phyloP scores from a whole-genome alignment of 2,888 invertebrate species.

The Aleiodes testaceus region DNA sequence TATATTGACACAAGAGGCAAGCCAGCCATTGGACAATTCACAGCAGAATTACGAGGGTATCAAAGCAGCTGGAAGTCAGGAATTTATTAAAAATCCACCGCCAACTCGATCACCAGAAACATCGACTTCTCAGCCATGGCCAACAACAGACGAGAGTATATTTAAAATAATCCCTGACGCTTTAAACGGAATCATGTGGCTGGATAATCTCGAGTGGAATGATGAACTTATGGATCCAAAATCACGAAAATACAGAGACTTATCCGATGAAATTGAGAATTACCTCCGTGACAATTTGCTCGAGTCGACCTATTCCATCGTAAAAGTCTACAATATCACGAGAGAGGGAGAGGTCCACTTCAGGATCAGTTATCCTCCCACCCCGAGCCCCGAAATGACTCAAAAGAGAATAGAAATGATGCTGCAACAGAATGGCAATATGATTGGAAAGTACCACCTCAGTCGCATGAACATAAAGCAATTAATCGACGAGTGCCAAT shows the following conservation, averaged over 20 bases:
- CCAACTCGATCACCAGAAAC: slow-evolving; percentile 66
- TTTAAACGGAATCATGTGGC: slow-evolving; percentile 80
- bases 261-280: slow-evolving; percentile 77
- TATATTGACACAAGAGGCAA: slow-evolving; percentile 79
- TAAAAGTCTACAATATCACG: slow-evolving; percentile 66
- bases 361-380: slow-evolving; percentile 64
- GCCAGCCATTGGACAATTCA: slow-evolving; percentile 68
- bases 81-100: slow-evolving; percentile 68
- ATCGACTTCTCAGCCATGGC: slow-evolving; percentile 67
- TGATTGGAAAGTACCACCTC: slow-evolving; percentile 64
- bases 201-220: slow-evolving; percentile 80
- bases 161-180: slow-evolving; percentile 78
- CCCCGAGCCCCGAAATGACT: slow-evolving; percentile 57
- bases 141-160: slow-evolving; percentile 66
- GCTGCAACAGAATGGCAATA: slow-evolving; percentile 60
- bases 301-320: slow-evolving; percentile 52
- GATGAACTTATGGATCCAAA: slow-evolving; percentile 77
- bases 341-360: slow-evolving; percentile 65
- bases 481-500: slow-evolving; percentile 79
- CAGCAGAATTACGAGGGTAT: slow-evolving; percentile 75
- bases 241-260: slow-evolving; percentile 78
- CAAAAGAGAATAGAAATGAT: slow-evolving; percentile 62
- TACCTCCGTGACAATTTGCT: slow-evolving; percentile 75
- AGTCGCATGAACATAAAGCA: slow-evolving; percentile 58
- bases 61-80: slow-evolving; percentile 72